A percentile compares a stretch with the other conserved stretches of the same genome.
phyloP scores from a whole-genome alignment of 2,797 vertebrate species.

The Argya squamiceps region DNA sequence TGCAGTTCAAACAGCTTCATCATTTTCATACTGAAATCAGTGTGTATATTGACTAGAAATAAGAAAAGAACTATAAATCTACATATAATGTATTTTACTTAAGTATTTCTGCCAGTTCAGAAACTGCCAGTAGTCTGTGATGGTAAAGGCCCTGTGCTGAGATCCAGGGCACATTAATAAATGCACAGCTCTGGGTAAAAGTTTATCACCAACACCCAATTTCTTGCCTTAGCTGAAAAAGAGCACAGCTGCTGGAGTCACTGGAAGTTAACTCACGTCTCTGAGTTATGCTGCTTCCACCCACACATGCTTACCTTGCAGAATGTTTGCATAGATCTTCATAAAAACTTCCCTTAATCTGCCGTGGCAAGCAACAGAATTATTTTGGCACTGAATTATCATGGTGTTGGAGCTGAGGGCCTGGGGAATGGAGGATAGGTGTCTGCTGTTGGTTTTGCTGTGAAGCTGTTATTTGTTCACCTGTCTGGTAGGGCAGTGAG shows the following conservation, averaged over 20 bases:
- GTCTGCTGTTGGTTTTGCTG: neutral
- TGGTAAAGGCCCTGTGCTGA: neutral
- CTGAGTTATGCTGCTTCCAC: neutral
- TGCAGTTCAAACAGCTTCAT: neutral
- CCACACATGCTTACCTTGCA: constrained; percentile 46
- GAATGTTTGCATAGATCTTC: constrained; percentile 41
- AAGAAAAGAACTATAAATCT: neutral
- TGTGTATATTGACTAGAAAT: neutral
- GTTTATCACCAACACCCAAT: neutral
- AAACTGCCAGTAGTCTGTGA: neutral
- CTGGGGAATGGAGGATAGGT: neutral
- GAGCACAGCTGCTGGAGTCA: neutral
- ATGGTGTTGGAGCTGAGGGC: neutral
- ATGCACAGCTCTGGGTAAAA: neutral
- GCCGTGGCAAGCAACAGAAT: constrained; percentile 23
- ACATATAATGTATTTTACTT: neutral
- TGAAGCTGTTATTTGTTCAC: neutral
- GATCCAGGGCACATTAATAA: neutral
- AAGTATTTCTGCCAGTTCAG: neutral
- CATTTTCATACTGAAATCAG: neutral
- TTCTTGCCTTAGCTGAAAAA: neutral
- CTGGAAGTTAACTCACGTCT: neutral
- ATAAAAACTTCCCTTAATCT: constrained; percentile 42
- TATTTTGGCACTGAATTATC: neutral
- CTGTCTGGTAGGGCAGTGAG: neutral